These are phyloP conservation scores for Drosophila nannoptera DNA, from an alignment of 1,140 invertebrate genomes.

Conservation along the genomic window DNA sequence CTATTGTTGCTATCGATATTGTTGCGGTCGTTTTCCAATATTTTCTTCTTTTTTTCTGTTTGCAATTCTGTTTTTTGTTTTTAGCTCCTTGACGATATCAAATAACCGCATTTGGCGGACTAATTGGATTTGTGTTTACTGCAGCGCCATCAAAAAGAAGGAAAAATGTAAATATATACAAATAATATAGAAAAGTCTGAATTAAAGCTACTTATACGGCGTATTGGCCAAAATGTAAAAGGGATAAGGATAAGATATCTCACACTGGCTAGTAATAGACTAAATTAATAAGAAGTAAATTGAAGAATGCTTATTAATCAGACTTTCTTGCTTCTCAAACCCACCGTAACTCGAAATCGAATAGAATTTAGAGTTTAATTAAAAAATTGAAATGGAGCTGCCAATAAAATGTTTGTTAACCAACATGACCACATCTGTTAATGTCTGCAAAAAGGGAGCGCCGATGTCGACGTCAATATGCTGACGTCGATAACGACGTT, in stretches of 20 bases:
- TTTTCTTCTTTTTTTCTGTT: conserved; percentile 18
- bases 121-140: conserved; percentile 60
- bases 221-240: no score
- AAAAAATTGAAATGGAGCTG: conserved; percentile 72
- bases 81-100: conserved; percentile 41
- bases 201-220: no score
- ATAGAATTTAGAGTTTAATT: conserved; percentile 74
- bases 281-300: not conserved
- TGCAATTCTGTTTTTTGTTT: conserved; percentile 35
- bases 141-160: no score
- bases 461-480: conserved; percentile 10
- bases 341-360: conserved; percentile 17
- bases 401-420: conserved; percentile 74
- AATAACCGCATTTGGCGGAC: conserved; percentile 44
- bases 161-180: no score
- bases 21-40: conserved; percentile 40
- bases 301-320: not conserved
- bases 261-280: no score
- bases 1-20: conserved; percentile 67
- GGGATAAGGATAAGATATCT: no score
- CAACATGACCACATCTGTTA: conserved; percentile 75
- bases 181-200: no score
- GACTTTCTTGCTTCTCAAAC: not conserved
- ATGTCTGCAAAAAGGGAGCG: conserved; percentile 59
- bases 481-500: conserved; percentile 17